Evolutionary conservation across 2,797 vertebrate genomes (phyloP).

Genomic region (Sebastes aleutianus): DNA sequence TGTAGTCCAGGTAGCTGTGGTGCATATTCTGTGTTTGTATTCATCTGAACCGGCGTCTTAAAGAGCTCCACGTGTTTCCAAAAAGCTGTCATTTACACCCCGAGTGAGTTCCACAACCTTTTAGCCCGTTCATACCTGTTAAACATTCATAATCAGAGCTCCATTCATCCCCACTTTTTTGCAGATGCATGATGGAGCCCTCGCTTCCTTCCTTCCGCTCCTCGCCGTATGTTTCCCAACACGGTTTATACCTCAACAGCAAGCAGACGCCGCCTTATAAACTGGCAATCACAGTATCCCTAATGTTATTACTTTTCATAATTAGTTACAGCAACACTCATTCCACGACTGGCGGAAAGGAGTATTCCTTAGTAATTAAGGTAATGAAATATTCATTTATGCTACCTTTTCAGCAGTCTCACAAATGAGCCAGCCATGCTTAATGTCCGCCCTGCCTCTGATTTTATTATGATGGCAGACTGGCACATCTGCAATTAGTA

Average conservation of each 20-base stretch:
- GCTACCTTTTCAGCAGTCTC: constrained; percentile 97
- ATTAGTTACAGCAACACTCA: constrained; percentile 92
- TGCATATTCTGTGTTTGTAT: constrained; percentile 15
- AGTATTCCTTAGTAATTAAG: constrained; percentile 99
- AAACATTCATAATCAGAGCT: constrained; percentile 44
- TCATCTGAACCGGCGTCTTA: not conserved
- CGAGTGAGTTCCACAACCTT: constrained; percentile 21
- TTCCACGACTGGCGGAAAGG: constrained; percentile 94
- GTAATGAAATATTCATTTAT: constrained; percentile 99
- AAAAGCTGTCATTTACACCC: constrained; percentile 29
- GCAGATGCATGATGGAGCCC: constrained; percentile 32
- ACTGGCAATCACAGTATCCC: constrained; percentile 90
- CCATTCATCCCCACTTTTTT: constrained; percentile 51
- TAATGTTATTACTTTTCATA: constrained; percentile 91
- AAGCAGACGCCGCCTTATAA: constrained; percentile 80
- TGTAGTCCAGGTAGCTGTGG: constrained; percentile 41
- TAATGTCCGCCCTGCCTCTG: constrained; percentile 94
- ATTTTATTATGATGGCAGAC: constrained; percentile 98
- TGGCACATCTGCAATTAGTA: constrained; percentile 98
- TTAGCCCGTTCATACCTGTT: constrained; percentile 52
- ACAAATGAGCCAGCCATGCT: constrained; percentile 97
- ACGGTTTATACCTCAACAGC: constrained; percentile 66
- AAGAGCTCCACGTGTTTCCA: constrained; percentile 21
- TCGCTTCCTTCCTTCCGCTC: constrained; percentile 46
- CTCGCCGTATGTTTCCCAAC: constrained; percentile 62